Base-by-base conservation (phyloP, 1,140 invertebrate species). In the Zaprionus nigranus region DNA sequence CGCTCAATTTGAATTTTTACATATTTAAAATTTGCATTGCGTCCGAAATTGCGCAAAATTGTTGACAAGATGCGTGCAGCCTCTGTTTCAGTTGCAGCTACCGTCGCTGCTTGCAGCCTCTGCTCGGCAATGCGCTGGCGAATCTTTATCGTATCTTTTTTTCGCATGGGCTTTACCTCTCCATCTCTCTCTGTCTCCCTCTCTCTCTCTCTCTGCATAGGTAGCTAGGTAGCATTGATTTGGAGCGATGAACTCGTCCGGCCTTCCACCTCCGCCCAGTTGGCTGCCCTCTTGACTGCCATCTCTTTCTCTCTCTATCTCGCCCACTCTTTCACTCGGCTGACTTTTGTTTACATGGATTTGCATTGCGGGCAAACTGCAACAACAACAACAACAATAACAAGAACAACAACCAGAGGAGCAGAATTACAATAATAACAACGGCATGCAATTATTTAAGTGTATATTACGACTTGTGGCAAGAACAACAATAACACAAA, bases 241-340 rank as follows among this genome's bases (percentile, higher is more conserved):
- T 91, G 79, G 88, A 91, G 88, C 88, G 88, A 88, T 91, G 88
- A 91, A 91, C 88, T 91, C 81, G 56, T 13, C 34, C 63, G 71
- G 74, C 64, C 68, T 72, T 76, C 62, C 46, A 49, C 57, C 66
- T 75, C 59, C 40, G 38, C 61, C 58, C 36, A 36, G 53, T 28
- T 63, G 56, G 13, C 24, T 63, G 60, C 59, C 46, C 57, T 61
- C 46, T 54, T 43, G 38, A 49, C 20, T 56, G 49, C 36, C 40
- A 46, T 28, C 53, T 51, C 46, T 51, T 7, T 24, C 46, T 3
- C 56, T 36, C 56, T 28, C 13, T 54, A 3, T 30, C 22, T 30
- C 26, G 9, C 22, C 28, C 24, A 3, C 56, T 36, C 30, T 22
- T 22, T 5, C n/a, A 11, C 28, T 17, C 56, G 46, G 4, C 73